Evolutionary conservation across 2,113 vertebrate genomes (phyloP), one percentile per base, ranked within the genome.

Genomic region (Chlamydotis undulata): DNA sequence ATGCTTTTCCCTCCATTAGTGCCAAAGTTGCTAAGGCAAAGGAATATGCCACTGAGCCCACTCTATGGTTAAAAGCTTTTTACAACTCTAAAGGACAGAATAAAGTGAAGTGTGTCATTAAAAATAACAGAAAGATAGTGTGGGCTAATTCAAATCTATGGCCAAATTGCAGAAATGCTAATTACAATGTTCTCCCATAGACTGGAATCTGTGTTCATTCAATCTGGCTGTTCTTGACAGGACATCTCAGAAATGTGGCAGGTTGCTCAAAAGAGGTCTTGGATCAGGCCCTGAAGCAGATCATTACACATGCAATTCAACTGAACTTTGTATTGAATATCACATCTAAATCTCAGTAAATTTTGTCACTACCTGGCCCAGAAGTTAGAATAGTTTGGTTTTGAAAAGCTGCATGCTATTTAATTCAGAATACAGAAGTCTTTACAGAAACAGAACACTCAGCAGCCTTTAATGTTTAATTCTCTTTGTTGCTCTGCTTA

Each of bases 401-500:
- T 49, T 75, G 31, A 91, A 87, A 76, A 77, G 25, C 43, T 24
- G 23, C 14, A 35, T 52, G 35, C 4, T 87, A 55, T 71, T 87
- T 71, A 87, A 84, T 76, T 87, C 76, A 59, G 56, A 87, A 83
- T 83, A 83, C 45, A 86, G 29, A 92, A 74, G 9, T 71, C 37
- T 90, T 93, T 90, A 80, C 43, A 83, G 71, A 92, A 93, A 83
- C 60, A 63, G 55, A 92, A 73, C 68, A 87, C 35, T 64, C 69
- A 90, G 12, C 22, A 80, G 49, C 45, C 78, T 92, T 67, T 64
- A 76, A 89, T 73, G 28, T 95, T 95, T 80, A 83, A 76, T 90
- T 93, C 25, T 59, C 49, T 77, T 92, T 90, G 75, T 70, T 65
- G 53, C 41, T 87, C 33, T 76, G 57, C 63, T 75, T 87, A 87